A percentile compares a stretch with the other conserved stretches of the same genome.
Conservation (phyloP, 2,888 invertebrate genomes). For the Cataglyphis rosenhaueri region DNA sequence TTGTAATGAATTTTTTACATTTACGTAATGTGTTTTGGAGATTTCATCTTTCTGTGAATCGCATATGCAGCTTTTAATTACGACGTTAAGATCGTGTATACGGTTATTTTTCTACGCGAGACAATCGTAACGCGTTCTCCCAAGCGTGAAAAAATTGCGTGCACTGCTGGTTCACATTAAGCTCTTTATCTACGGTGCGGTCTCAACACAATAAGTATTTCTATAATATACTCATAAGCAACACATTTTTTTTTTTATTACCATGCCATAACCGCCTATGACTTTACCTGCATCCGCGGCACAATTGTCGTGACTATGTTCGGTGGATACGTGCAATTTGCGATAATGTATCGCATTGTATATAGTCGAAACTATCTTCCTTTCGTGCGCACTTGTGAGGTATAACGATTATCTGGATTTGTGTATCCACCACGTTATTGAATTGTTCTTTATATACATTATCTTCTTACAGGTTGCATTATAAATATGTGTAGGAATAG, state of each 20-base stretch:
- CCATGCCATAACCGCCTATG: neutral
- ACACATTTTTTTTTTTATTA: constrained; percentile 7
- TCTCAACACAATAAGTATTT: constrained; percentile 30
- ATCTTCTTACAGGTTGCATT: neutral
- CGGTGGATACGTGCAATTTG: constrained; percentile 65
- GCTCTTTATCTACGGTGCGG: constrained; percentile 20
- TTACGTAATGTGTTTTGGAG: constrained; percentile 5
- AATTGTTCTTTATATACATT: neutral
- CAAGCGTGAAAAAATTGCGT: constrained; percentile 41
- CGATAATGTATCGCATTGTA: constrained; percentile 46
- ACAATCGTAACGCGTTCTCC: constrained; percentile 38
- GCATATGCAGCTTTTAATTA: constrained; percentile 12
- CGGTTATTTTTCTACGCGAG: constrained; percentile 25
- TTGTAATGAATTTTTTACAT: neutral
- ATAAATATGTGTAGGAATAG: neutral
- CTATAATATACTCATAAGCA: constrained; percentile 15
- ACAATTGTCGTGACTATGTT: constrained; percentile 49
- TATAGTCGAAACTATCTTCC: constrained; percentile 37
- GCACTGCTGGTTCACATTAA: constrained; percentile 3
- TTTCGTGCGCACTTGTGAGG: neutral
- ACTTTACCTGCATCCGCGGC: constrained; percentile 33
- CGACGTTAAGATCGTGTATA: constrained; percentile 5
- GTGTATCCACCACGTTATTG: neutral
- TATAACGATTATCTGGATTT: constrained; percentile 17
- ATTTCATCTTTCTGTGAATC: constrained; percentile 18